Conservation (phyloP, 2,113 vertebrate genomes). For the Sialia sialis region DNA sequence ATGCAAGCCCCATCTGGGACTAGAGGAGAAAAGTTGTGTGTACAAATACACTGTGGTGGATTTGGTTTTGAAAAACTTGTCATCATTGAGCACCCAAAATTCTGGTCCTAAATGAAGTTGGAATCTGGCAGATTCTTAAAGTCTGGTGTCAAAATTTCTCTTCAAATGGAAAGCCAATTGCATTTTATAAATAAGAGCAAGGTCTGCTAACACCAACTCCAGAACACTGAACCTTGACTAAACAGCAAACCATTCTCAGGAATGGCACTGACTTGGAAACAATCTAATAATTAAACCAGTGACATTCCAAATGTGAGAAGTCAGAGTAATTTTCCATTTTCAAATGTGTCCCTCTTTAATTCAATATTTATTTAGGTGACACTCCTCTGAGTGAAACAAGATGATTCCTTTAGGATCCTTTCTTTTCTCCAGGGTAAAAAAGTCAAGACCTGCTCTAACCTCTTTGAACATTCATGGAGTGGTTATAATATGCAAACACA, state of each 20-base stretch:
- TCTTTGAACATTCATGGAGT: constrained; percentile 13
- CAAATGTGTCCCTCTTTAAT: background rate
- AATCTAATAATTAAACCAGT: constrained; percentile 42
- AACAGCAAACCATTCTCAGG: background rate
- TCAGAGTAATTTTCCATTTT: constrained; percentile 17
- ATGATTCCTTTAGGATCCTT: background rate
- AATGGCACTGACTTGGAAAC: constrained; percentile 7
- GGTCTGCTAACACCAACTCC: background rate
- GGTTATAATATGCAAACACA: constrained; percentile 54
- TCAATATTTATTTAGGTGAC: constrained; percentile 37
- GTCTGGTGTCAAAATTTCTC: background rate
- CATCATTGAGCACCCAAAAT: background rate
- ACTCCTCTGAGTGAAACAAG: background rate
- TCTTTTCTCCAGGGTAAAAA: background rate
- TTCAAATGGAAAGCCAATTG: background rate
- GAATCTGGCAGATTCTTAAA: background rate
- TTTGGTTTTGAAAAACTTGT: background rate
- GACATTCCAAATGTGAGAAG: constrained; percentile 44
- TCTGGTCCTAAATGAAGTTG: background rate
- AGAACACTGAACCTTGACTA: background rate
- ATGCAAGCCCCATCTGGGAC: background rate
- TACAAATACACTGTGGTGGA: background rate
- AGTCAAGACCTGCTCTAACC: constrained; percentile 37
- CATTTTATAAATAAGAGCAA: background rate
- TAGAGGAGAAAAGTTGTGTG: background rate